Percentiles rank a stretch among this genome's conserved stretches.
These are phyloP conservation scores for Hippoglossus hippoglossus DNA, from an alignment of 2,797 vertebrate genomes.

Conservation along the genomic window DNA sequence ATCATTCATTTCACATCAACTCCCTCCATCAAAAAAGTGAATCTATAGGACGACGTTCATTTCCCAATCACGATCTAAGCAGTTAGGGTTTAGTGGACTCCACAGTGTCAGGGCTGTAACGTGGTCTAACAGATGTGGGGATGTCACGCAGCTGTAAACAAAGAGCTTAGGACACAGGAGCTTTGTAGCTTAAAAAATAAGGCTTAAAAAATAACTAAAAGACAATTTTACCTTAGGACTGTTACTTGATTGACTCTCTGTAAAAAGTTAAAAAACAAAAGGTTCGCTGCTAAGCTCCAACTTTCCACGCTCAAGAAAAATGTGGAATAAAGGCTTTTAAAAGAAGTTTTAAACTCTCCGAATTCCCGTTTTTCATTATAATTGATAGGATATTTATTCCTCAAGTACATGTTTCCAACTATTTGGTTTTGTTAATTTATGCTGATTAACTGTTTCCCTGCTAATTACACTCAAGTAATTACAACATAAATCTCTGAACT, in stretches of 20 bases:
- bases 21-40: neutral
- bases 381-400: conserved; percentile 59
- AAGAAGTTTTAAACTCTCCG: neutral
- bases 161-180: neutral
- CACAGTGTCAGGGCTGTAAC: neutral
- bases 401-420: conserved; percentile 53
- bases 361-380: conserved; percentile 56
- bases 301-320: conserved; percentile 28
- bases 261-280: neutral
- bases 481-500: conserved; percentile 72
- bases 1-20: neutral
- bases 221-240: too few species aligned
- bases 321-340: conserved; percentile 24
- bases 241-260: neutral
- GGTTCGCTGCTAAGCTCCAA: neutral
- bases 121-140: conserved; percentile 1
- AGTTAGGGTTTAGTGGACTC: too few species aligned
- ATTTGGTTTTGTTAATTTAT: conserved; percentile 70
- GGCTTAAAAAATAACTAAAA: neutral
- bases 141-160: neutral
- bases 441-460: conserved; percentile 72
- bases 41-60: too few species aligned
- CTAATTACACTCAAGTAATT: conserved; percentile 77
- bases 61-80: too few species aligned
- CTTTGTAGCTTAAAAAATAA: conserved; percentile 3